Evolutionary conservation across 2,797 vertebrate species (phyloP).

Genomic region (Rhinella marina): DNA sequence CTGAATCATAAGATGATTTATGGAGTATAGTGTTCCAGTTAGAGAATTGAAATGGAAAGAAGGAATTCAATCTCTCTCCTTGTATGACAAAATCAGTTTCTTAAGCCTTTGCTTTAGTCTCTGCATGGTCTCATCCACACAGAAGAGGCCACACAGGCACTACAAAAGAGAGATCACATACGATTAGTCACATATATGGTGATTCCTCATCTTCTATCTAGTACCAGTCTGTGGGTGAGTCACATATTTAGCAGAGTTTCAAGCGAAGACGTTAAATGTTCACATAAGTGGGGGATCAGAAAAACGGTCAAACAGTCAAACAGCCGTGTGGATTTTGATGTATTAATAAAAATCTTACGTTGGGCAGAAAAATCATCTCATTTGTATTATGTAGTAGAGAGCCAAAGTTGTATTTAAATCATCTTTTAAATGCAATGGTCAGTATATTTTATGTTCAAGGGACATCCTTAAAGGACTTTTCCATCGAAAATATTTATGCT

Average conservation of each 20-base stretch:
- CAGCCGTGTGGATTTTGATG: slow-evolving; percentile 11
- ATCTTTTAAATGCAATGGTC: neutral
- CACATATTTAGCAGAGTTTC: slow-evolving; percentile 27
- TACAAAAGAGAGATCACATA: slow-evolving; percentile 37
- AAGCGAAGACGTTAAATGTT: slow-evolving; percentile 2
- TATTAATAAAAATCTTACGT: neutral
- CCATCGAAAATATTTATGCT: neutral
- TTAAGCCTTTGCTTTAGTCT: slow-evolving; percentile 38
- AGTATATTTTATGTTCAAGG: neutral
- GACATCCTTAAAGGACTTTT: neutral
- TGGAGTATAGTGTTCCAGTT: slow-evolving; percentile 4
- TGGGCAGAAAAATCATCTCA: neutral
- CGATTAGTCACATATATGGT: slow-evolving; percentile 33
- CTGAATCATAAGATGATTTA: slow-evolving; percentile 20
- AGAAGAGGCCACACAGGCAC: slow-evolving; percentile 40
- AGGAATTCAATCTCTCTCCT: slow-evolving; percentile 18
- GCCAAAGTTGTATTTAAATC: neutral
- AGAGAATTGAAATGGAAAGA: slow-evolving; percentile 10
- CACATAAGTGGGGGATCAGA: slow-evolving; percentile 25
- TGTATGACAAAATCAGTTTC: slow-evolving; percentile 38
- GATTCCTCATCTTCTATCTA: slow-evolving; percentile 35
- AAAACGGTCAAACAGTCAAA: neutral
- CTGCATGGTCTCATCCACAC: slow-evolving; percentile 42
- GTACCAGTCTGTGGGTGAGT: slow-evolving; percentile 8
- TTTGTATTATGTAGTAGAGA: neutral